Evolutionary conservation across 2,113 vertebrate genomes (phyloP).

Genomic region (Corythornis cristatus): DNA sequence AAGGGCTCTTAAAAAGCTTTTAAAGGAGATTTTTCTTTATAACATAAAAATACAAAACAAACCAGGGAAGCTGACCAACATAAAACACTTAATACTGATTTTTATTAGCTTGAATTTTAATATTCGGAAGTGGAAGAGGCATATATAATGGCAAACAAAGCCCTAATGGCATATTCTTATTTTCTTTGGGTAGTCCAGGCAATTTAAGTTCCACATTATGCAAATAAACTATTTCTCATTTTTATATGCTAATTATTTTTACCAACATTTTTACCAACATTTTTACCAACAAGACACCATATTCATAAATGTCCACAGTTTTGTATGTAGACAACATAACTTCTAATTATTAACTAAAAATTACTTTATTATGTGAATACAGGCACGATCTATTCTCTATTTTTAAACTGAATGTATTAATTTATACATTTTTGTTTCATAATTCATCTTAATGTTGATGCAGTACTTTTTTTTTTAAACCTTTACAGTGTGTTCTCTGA

Average conservation of each 20-base stretch:
- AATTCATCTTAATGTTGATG: background rate
- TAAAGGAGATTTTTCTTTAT: constrained; percentile 18
- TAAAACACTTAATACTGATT: background rate
- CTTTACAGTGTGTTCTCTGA: background rate
- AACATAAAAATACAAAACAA: background rate
- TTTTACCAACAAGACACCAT: background rate
- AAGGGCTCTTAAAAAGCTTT: constrained; percentile 12
- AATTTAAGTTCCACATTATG: background rate
- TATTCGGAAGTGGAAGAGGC: background rate
- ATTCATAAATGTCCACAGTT: background rate
- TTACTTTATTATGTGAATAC: background rate
- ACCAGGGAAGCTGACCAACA: background rate
- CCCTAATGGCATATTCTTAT: background rate
- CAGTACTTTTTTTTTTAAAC: background rate
- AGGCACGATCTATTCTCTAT: background rate
- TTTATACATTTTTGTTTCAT: background rate
- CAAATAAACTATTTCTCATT: background rate
- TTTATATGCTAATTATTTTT: background rate
- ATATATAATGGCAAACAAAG: background rate
- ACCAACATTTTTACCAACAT: background rate
- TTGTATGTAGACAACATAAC: background rate
- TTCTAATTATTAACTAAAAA: background rate
- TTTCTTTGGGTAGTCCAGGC: background rate
- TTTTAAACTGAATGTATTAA: background rate
- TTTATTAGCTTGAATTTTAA: background rate